Evolutionary conservation across 2,113 vertebrate genomes (phyloP).

Genomic region (Toxotes jaculatrix): DNA sequence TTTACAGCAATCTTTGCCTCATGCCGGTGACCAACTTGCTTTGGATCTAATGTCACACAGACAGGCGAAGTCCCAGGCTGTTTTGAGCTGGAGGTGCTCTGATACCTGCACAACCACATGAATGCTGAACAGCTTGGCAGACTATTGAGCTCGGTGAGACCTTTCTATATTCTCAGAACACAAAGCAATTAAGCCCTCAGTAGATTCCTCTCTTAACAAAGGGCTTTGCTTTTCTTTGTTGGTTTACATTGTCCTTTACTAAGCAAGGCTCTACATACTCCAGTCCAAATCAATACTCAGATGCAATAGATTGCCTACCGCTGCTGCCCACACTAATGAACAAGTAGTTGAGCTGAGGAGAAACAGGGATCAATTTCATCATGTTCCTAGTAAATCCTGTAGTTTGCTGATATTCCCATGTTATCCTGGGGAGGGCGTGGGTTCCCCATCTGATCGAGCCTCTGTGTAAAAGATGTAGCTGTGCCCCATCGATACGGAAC

Average conservation of each 20-base stretch:
- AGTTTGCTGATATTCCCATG: conserved; percentile 54
- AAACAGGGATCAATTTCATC: conserved; percentile 71
- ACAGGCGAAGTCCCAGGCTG: not conserved
- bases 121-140: conserved; percentile 44
- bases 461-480: conserved; percentile 16
- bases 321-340: conserved; percentile 73
- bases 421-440: conserved; percentile 50
- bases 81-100: conserved; percentile 15
- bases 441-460: conserved; percentile 45
- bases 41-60: conserved; percentile 18
- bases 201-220: conserved; percentile 54
- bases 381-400: conserved; percentile 60
- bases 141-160: conserved; percentile 25
- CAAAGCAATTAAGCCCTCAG: conserved; percentile 61
- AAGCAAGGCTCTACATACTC: conserved; percentile 50
- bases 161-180: conserved; percentile 45
- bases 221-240: conserved; percentile 57
- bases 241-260: conserved; percentile 64
- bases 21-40: conserved; percentile 1
- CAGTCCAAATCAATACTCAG: conserved; percentile 71
- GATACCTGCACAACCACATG: conserved; percentile 16
- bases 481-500: conserved; percentile 49
- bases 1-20: conserved; percentile 37
- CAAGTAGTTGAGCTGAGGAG: conserved; percentile 54
- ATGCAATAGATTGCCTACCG: conserved; percentile 66